Evolutionary conservation across 2,888 invertebrate genomes (phyloP).

Genomic region (Scaptomyza reducta): DNA sequence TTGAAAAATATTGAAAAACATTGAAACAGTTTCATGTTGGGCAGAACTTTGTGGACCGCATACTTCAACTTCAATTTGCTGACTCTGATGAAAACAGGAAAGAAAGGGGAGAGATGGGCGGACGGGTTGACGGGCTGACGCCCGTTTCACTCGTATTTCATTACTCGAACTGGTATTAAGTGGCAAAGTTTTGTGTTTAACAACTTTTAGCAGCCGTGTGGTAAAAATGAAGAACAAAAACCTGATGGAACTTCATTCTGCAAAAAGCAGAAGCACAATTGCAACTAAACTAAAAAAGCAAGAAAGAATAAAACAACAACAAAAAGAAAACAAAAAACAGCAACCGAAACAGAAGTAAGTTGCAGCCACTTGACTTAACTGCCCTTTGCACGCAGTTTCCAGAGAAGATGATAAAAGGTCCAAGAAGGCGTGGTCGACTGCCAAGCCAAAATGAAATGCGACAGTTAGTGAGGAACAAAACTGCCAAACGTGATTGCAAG

Average conservation of each 20-base stretch:
- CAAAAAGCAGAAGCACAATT: slow-evolving; percentile 30
- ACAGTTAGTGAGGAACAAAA: slow-evolving; percentile 43
- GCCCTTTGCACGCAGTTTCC: slow-evolving; percentile 50
- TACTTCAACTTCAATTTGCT: slow-evolving; percentile 75
- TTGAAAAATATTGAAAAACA: slow-evolving; percentile 37
- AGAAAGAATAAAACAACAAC: background rate
- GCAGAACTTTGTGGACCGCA: slow-evolving; percentile 69
- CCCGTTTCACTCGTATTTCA: slow-evolving; percentile 71
- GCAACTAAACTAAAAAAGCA: slow-evolving; percentile 8
- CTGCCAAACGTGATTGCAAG: slow-evolving; percentile 50
- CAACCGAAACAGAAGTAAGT: slow-evolving; percentile 58
- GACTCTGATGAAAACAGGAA: slow-evolving; percentile 4
- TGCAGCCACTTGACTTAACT: slow-evolving; percentile 74
- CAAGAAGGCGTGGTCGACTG: slow-evolving; percentile 6
- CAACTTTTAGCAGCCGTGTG: slow-evolving; percentile 72
- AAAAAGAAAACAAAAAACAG: slow-evolving; percentile 20
- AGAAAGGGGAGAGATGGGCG: background rate
- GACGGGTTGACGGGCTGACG: slow-evolving; percentile 3
- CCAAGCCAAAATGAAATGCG: slow-evolving; percentile 48
- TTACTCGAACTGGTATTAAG: slow-evolving; percentile 79
- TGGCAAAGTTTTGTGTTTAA: slow-evolving; percentile 79
- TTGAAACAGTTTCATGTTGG: slow-evolving; percentile 68
- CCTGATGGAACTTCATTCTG: slow-evolving; percentile 51
- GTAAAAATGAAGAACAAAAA: slow-evolving; percentile 67
- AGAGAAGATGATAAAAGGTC: background rate